Evolutionary conservation across 1,140 invertebrate genomes (phyloP), one percentile per base, ranked within the genome.

Genomic region (Cotesia typhae): DNA sequence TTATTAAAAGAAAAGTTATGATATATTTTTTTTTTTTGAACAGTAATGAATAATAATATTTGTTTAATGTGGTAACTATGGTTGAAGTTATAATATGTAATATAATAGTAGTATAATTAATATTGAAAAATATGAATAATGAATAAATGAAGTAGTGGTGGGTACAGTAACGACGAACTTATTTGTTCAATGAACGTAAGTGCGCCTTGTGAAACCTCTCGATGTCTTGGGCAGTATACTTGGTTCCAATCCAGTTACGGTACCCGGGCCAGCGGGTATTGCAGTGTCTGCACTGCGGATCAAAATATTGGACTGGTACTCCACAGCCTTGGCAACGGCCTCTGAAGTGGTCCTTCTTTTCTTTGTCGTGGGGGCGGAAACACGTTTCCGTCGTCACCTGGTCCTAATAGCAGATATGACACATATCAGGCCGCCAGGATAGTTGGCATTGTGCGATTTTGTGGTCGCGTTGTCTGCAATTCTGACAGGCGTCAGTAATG

Each of bases 381-480:
- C 63, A 65, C 2, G 63, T 41, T 65, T 14, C 12, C 4, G 64
- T 47, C 1, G 64, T 66, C 6, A 66, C 64, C 35, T 47, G 36
- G 14, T 66, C 38, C 12, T 66, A 38, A 7, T 37, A 6, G 5
- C 64, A 47, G 36, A 41, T 12, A n/a, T 66, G 64, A n/a, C 64
- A 66, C 35, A 66, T 41, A 17, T 47, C 64, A 14, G 14, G 0
- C 12, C 64, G 28, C 64, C 28, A 37, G 4, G 35, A 0, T 10
- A 47, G 4, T 12, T 0, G 35, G 7, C 64, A 66, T 12, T 66
- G 10, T 10, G 3, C 6, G 3, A 66, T 17, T 12, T 47, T 37
- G 36, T 66, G 64, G 10, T 47, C 64, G 3, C 28, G 36, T 37
- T 41, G 20, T n/a, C 38, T 10, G 12, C 64, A 66, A 9, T 66